Conservation (phyloP, 2,113 vertebrate species). For the Brachyistius frenatus region DNA sequence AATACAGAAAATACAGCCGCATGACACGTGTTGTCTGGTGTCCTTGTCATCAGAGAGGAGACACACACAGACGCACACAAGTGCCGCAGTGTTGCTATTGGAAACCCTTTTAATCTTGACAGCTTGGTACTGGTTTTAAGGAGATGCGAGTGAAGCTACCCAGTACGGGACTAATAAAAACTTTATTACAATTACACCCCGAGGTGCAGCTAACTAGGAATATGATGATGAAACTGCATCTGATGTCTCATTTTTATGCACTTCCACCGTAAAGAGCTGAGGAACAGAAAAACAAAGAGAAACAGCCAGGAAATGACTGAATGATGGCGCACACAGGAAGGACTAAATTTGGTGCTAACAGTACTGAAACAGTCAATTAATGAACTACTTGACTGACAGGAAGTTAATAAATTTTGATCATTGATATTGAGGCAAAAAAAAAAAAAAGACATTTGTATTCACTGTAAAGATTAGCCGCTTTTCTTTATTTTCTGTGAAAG, state of each 20-base stretch:
- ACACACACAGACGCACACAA: conserved; percentile 18
- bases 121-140: conserved; percentile 53
- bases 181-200: conserved; percentile 67
- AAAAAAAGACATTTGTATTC: neutral
- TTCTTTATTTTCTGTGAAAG: neutral
- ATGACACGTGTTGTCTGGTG: neutral
- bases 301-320: conserved; percentile 19
- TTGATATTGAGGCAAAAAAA: neutral
- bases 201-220: conserved; percentile 43
- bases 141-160: conserved; percentile 52
- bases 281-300: conserved; percentile 5
- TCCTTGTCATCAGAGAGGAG: conserved; percentile 29
- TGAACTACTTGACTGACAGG: rapidly evolving
- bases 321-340: neutral
- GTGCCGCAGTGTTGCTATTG: conserved; percentile 65
- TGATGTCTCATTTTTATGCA: conserved; percentile 43
- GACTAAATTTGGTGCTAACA: neutral
- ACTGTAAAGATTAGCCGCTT: neutral
- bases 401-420: neutral
- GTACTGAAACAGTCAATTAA: neutral
- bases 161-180: conserved; percentile 59
- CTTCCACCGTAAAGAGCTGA: conserved; percentile 14
- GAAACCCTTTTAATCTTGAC: conserved; percentile 65
- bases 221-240: conserved; percentile 44
- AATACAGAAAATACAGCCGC: conserved; percentile 58